A percentile compares a stretch with the other conserved stretches of the same genome.
These are phyloP conservation scores for Odiellus spinosus DNA, from an alignment of 2,888 invertebrate species.

Conservation along the genomic window DNA sequence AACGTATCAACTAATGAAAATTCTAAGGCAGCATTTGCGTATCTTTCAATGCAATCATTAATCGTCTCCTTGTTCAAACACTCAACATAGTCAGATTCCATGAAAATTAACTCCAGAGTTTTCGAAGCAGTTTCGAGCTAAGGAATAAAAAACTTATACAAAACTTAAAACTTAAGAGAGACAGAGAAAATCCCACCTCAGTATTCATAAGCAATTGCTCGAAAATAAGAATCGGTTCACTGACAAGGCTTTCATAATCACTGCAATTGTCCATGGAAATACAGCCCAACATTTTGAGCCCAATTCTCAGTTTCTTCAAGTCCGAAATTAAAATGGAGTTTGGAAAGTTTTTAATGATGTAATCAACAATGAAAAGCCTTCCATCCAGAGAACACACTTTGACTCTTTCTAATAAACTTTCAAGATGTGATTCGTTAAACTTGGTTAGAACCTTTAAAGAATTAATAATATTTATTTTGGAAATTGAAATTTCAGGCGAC, in stretches of 20 bases:
- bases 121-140: constrained; percentile 12
- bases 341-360: no score
- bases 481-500: no score
- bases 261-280: neutral
- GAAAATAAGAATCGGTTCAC: constrained; percentile 51
- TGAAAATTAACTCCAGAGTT: constrained; percentile 10
- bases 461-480: no score
- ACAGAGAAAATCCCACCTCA: constrained; percentile 24
- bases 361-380: no score
- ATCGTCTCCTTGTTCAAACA: constrained; percentile 8
- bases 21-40: constrained; percentile 63
- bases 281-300: neutral
- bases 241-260: constrained; percentile 18
- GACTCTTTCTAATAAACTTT: no score
- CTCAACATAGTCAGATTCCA: constrained; percentile 9
- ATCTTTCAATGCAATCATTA: constrained; percentile 39
- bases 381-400: no score
- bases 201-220: constrained; percentile 76
- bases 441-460: no score
- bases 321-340: no score
- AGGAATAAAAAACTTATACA: neutral
- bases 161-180: neutral
- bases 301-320: no score
- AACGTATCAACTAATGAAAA: constrained; percentile 37
- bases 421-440: no score